Percentiles rank a stretch among this genome's conserved stretches.
phyloP scores from a whole-genome alignment of 1,140 invertebrate genomes.

The Heterodera schachtii region DNA sequence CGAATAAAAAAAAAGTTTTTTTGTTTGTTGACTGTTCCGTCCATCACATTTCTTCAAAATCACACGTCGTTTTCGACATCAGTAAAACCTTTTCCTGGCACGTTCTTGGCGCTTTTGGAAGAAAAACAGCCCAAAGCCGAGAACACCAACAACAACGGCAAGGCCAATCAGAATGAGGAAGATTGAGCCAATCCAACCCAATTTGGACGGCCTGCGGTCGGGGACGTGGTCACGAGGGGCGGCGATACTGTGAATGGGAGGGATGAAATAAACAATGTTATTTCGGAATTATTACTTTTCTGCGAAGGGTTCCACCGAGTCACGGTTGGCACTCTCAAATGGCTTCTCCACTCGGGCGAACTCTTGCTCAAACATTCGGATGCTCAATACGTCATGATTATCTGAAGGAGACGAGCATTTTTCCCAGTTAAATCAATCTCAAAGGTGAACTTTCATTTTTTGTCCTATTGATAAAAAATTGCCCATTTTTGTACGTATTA shows the following conservation, averaged over 20 bases:
- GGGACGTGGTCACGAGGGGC: slow-evolving; percentile 61
- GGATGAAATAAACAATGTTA: neutral
- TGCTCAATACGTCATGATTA: slow-evolving; percentile 90
- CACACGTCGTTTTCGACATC: slow-evolving; percentile 2
- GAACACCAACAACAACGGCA: slow-evolving; percentile 55
- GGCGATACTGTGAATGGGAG: slow-evolving; percentile 32
- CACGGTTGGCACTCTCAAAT: slow-evolving; percentile 47
- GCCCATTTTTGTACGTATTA: too few species aligned
- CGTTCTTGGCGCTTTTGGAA: slow-evolving; percentile 57
- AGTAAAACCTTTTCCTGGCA: slow-evolving; percentile 60
- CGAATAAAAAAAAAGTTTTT: too few species aligned
- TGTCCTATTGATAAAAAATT: too few species aligned
- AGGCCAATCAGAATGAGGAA: slow-evolving; percentile 59
- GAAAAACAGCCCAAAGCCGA: slow-evolving; percentile 57
- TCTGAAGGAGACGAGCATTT: slow-evolving; percentile 69
- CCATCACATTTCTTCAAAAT: neutral
- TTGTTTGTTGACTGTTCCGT: neutral
- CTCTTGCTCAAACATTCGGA: slow-evolving; percentile 68
- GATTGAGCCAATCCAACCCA: slow-evolving; percentile 60
- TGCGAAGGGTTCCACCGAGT: slow-evolving; percentile 55
- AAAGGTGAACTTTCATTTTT: too few species aligned
- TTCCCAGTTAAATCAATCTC: too few species aligned
- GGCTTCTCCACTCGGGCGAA: slow-evolving; percentile 59
- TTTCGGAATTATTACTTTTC: slow-evolving; percentile 37
- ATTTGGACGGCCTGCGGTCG: slow-evolving; percentile 58